phyloP scores from a whole-genome alignment of 1,140 invertebrate species.

The Oryzaephilus surinamensis region DNA sequence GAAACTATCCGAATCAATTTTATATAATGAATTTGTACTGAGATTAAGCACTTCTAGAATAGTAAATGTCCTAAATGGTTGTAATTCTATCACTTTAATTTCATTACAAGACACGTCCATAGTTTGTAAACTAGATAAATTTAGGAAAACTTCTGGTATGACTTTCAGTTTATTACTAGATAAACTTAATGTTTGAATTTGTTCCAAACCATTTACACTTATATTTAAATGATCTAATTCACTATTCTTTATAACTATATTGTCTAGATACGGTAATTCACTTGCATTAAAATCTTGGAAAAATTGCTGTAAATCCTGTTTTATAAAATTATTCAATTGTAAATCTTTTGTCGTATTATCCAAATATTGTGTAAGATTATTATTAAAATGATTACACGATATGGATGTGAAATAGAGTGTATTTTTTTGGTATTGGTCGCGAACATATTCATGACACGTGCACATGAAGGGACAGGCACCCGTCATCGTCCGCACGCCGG shows the following conservation, averaged over 20 bases:
- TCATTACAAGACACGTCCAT: constrained; percentile 50
- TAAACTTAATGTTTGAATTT: constrained; percentile 38
- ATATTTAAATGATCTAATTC: constrained; percentile 8
- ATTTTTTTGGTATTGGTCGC: constrained; percentile 10
- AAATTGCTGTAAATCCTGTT: background rate
- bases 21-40: constrained; percentile 42
- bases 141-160: constrained; percentile 25
- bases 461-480: constrained; percentile 18
- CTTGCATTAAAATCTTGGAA: background rate
- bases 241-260: constrained; percentile 11
- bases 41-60: constrained; percentile 42
- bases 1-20: constrained; percentile 44
- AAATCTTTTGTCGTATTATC: constrained; percentile 14
- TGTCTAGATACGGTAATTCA: constrained; percentile 3
- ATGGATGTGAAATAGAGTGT: constrained; percentile 11
- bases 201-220: constrained; percentile 37
- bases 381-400: constrained; percentile 6
- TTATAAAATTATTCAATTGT: constrained; percentile 9
- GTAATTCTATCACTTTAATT: constrained; percentile 13
- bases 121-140: constrained; percentile 28
- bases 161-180: constrained; percentile 40
- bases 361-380: constrained; percentile 8
- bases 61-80: constrained; percentile 30
- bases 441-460: no score
- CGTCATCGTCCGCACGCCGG: constrained; percentile 8